phyloP scores from a whole-genome alignment of 2,797 vertebrate genomes.

The Thripadectes ignobilis region DNA sequence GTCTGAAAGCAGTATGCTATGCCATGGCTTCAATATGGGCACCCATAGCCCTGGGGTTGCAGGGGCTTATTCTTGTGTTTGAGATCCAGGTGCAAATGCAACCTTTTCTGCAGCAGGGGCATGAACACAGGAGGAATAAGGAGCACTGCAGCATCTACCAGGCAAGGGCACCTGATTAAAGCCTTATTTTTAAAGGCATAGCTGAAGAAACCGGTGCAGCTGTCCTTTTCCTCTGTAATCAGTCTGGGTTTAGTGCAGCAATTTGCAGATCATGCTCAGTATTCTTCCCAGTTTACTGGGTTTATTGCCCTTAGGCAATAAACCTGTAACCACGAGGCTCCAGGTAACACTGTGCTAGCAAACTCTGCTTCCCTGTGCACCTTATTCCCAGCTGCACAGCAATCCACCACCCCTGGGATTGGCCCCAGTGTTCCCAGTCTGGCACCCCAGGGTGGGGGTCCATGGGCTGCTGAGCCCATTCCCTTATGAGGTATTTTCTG shows the following conservation, averaged over 20 bases:
- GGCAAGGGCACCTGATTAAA: background rate
- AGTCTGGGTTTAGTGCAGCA: background rate
- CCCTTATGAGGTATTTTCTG: background rate
- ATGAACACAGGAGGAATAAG: background rate
- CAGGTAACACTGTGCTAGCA: rapidly evolving
- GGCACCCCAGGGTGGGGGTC: background rate
- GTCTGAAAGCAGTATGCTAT: background rate
- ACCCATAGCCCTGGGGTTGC: rapidly evolving
- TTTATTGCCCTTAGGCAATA: background rate
- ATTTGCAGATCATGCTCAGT: background rate
- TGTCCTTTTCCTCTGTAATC: background rate
- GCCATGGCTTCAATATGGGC: background rate
- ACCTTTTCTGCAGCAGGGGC: background rate
- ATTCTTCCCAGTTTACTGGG: background rate
- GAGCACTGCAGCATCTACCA: background rate
- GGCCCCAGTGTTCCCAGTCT: background rate
- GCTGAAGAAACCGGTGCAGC: background rate
- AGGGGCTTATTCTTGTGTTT: background rate
- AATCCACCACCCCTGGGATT: background rate
- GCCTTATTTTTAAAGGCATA: background rate
- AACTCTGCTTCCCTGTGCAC: background rate
- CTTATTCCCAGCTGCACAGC: background rate
- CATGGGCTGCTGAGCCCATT: background rate
- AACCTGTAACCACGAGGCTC: rapidly evolving
- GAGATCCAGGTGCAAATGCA: rapidly evolving